Conservation (phyloP, 23 tunicate genomes). For the Ascidia mentula region DNA sequence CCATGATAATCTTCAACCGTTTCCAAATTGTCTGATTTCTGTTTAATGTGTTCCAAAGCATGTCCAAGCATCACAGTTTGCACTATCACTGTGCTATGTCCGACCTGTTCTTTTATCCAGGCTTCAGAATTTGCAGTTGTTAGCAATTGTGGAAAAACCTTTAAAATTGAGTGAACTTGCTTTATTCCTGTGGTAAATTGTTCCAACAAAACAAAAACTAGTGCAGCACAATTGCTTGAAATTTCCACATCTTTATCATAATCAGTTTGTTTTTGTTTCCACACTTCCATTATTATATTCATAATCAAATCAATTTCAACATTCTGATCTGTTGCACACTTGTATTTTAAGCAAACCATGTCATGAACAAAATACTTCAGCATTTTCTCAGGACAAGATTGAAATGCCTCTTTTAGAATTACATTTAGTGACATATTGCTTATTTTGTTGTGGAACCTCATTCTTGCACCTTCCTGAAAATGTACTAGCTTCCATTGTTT, state of each 20-base stretch:
- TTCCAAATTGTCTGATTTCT: conserved; percentile 7
- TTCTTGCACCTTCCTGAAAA: neutral
- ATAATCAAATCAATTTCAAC: conserved; percentile 9
- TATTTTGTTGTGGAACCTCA: neutral
- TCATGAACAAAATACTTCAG: neutral
- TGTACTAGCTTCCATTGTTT: conserved; percentile 8
- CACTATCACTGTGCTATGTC: neutral
- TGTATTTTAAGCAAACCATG: conserved; percentile 20
- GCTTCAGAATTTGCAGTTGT: neutral
- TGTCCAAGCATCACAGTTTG: neutral
- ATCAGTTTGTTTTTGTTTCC: neutral
- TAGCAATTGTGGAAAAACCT: conserved; percentile 23
- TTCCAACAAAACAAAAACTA: neutral
- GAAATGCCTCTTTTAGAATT: neutral
- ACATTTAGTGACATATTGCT: neutral
- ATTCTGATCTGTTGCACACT: neutral
- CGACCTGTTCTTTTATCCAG: conserved; percentile 14
- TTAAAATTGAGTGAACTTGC: conserved; percentile 4
- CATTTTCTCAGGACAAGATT: neutral
- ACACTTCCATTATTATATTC: neutral
- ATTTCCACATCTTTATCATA: neutral
- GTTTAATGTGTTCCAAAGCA: conserved; percentile 4
- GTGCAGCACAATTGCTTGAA: neutral
- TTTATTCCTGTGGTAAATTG: neutral
- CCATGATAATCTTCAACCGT: neutral